Evolutionary conservation across 1,140 invertebrate genomes (phyloP).

Genomic region (Drosophila nasuta): DNA sequence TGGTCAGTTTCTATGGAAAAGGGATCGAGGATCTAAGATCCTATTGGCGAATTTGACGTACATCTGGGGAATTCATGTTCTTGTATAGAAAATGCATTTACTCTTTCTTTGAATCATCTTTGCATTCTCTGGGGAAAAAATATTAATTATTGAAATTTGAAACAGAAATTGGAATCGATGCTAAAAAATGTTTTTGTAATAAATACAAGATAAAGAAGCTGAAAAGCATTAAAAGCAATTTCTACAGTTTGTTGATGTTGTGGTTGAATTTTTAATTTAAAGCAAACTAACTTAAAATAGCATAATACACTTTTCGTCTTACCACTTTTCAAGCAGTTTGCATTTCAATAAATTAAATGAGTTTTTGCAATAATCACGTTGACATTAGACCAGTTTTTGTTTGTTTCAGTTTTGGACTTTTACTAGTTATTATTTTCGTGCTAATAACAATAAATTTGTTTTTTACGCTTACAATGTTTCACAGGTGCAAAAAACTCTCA

Average conservation of each 20-base stretch:
- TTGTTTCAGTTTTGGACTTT: slow-evolving; percentile 35
- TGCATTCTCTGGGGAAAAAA: slow-evolving; percentile 21
- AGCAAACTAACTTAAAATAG: slow-evolving; percentile 64
- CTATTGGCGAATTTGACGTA: neutral
- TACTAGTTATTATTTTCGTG: slow-evolving; percentile 57
- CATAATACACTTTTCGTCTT: slow-evolving; percentile 67
- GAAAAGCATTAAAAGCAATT: slow-evolving; percentile 7
- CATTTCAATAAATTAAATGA: slow-evolving; percentile 57
- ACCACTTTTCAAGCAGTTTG: slow-evolving; percentile 61
- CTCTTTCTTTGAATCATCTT: slow-evolving; percentile 12
- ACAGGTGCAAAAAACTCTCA: slow-evolving; percentile 50
- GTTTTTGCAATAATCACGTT: slow-evolving; percentile 63
- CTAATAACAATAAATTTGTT: slow-evolving; percentile 62
- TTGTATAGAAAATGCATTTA: neutral
- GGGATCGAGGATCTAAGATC: neutral
- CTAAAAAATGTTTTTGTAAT: too few species aligned
- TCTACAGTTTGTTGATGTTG: slow-evolving; percentile 8
- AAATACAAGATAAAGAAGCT: slow-evolving; percentile 1
- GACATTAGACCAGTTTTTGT: slow-evolving; percentile 36
- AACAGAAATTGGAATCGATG: neutral
- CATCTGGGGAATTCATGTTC: neutral
- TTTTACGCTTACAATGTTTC: slow-evolving; percentile 35
- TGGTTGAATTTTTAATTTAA: slow-evolving; percentile 64
- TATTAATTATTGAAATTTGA: neutral
- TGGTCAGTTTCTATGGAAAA: neutral